phyloP scores from a whole-genome alignment of 2,888 invertebrate species.

The Brachyptera risi region DNA sequence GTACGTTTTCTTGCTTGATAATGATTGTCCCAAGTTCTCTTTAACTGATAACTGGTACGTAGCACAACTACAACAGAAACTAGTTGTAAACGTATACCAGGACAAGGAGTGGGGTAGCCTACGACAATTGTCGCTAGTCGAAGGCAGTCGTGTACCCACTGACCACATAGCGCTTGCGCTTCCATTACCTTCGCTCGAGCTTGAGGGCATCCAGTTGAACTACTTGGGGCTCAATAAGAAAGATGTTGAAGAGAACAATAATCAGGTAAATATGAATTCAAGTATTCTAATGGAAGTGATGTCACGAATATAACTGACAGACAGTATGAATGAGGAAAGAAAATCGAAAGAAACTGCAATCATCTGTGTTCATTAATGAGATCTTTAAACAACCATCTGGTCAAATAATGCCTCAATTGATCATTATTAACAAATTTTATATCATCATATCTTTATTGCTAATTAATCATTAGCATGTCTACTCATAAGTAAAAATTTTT shows the following conservation, averaged over 20 bases:
- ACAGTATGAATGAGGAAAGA: too few relatives aligned
- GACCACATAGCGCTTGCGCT: background rate
- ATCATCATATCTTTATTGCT: too few relatives aligned
- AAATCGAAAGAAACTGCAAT: too few relatives aligned
- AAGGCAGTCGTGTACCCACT: background rate
- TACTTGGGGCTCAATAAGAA: constrained; percentile 21
- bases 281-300: too few relatives aligned
- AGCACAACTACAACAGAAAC: background rate
- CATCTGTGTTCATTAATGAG: too few relatives aligned
- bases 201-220: constrained; percentile 1
- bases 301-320: background rate
- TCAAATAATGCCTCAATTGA: too few relatives aligned
- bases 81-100: constrained; percentile 14
- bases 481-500: too few relatives aligned
- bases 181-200: constrained; percentile 6
- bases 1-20: constrained; percentile 2
- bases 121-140: background rate
- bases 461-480: too few relatives aligned
- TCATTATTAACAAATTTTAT: too few relatives aligned
- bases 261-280: too few relatives aligned
- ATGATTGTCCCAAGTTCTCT: background rate
- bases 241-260: background rate
- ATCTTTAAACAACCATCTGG: too few relatives aligned
- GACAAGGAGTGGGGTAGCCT: constrained; percentile 12
- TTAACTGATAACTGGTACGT: background rate